These are phyloP conservation scores for Onychorhynchus coronatus DNA, from an alignment of 2,113 vertebrate genomes.

Conservation along the genomic window DNA sequence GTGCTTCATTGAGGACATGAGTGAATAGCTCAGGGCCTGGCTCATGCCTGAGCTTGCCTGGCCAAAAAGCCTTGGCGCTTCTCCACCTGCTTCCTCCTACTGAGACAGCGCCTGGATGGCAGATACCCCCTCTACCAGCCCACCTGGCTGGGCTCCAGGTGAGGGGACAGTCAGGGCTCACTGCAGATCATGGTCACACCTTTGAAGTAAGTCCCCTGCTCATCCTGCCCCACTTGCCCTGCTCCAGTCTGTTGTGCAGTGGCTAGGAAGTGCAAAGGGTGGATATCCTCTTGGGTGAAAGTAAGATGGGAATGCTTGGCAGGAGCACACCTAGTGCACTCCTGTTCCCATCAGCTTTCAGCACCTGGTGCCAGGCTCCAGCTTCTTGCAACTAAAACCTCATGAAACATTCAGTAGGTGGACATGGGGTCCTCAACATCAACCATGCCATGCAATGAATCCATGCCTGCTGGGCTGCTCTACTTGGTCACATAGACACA, in stretches of 20 bases:
- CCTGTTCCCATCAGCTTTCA: not conserved
- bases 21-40: not conserved
- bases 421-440: not conserved
- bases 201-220: not conserved
- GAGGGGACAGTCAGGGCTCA: not conserved
- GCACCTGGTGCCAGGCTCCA: not conserved
- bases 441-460: accelerated
- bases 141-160: accelerated
- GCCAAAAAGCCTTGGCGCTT: not conserved
- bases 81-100: not conserved
- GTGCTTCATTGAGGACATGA: not conserved
- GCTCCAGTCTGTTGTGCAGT: too few relatives aligned
- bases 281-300: not conserved
- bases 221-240: not conserved
- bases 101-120: not conserved
- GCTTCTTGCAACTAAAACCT: not conserved
- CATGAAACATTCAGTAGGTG: accelerated
- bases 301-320: not conserved
- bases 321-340: not conserved
- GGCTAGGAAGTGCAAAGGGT: accelerated
- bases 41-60: not conserved
- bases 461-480: not conserved
- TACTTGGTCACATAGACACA: accelerated
- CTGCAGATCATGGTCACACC: not conserved
- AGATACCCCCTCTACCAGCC: not conserved